Evolutionary conservation across 2,113 vertebrate species (phyloP).

Genomic region (Canis aureus): DNA sequence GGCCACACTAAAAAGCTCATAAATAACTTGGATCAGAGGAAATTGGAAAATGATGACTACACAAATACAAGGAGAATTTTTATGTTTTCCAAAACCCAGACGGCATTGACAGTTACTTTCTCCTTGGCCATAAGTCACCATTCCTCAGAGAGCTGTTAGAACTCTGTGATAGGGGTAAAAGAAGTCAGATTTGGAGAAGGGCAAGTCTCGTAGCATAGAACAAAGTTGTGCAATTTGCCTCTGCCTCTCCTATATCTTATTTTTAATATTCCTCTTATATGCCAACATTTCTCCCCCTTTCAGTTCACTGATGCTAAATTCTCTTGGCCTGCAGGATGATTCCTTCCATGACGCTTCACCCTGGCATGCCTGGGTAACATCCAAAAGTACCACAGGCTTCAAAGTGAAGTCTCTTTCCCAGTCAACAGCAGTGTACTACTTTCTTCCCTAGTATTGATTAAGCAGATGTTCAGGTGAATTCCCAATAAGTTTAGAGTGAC

Average conservation of each 20-base stretch:
- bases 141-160: constrained; percentile 41
- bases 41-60: constrained; percentile 81
- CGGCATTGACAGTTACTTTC: constrained; percentile 58
- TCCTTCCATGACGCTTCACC: neutral
- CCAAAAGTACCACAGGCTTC: neutral
- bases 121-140: constrained; percentile 60
- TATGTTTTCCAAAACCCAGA: constrained; percentile 71
- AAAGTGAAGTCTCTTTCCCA: neutral
- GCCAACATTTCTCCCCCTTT: neutral
- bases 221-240: neutral
- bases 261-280: neutral
- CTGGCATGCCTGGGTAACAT: neutral
- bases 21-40: constrained; percentile 75
- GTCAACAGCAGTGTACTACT: neutral
- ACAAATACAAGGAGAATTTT: constrained; percentile 79
- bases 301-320: neutral
- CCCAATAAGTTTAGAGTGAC: neutral
- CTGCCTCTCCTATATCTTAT: neutral
- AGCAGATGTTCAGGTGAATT: constrained; percentile 20
- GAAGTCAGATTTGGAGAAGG: constrained; percentile 46
- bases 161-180: constrained; percentile 20
- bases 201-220: neutral
- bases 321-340: neutral
- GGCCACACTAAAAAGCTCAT: constrained; percentile 75
- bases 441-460: neutral